Evolutionary conservation across 2,888 invertebrate genomes (phyloP), one percentile per base, ranked within the genome.

Genomic region (Drosophila stalkeri): DNA sequence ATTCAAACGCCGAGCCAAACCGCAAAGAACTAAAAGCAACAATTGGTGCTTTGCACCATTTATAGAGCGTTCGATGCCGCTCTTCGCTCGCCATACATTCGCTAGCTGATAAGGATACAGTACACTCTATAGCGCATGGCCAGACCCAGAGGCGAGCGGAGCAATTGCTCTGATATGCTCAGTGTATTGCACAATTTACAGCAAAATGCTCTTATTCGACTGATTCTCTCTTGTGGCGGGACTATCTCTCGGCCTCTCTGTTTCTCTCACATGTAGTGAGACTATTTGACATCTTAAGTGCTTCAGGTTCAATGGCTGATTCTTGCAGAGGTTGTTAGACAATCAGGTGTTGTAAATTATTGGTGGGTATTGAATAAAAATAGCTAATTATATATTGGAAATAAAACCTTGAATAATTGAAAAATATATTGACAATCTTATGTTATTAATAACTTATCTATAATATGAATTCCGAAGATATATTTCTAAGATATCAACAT

Each of bases 41-140:
- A 64, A 73, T 74, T 73, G 67, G 57, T 74, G 80, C 68, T 83
- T 81, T 82, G 71, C 74, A 74, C 47, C 83, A 86, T 86, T 89
- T 87, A 89, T 89, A 89, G 77, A 55, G 46, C 59, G 66, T 46
- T 27, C 33, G 41, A 49, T 11, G 56, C 47, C 33, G 55, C 67
- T 70, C 75, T 74, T 59, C 51, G 47, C 71, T 57, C 76, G 27
- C 51, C 44, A 55, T 39, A 39, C 55, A 16, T 7, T 47, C 55
- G 39, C 59, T 57, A 31, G 67, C 82, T 82, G 88, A 88, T 88
- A 88, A 88, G 88, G 90, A 90, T 72, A 88, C 75, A 67, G 52
- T 55, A 20, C 5, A 9, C 35, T 33, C 52, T 60, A 41, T 16
- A 9, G 35, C 49, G 47, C 20, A 55, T 33, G 57, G 33, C 20